phyloP scores from a whole-genome alignment of 2,113 vertebrate genomes.

The Pitta sordida region DNA sequence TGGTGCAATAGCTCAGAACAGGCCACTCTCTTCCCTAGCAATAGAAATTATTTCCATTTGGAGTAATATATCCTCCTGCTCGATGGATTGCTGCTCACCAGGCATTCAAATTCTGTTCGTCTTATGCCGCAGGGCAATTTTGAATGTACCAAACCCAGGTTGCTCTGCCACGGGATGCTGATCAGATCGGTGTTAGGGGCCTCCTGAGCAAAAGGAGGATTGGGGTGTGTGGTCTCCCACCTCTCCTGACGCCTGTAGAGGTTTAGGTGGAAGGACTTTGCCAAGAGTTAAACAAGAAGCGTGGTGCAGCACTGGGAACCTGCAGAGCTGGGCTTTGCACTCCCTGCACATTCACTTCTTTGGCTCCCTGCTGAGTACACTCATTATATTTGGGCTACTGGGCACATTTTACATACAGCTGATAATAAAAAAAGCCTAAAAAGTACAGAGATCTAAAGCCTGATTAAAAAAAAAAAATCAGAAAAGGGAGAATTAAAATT shows the following conservation, averaged over 20 bases:
- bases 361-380: background rate
- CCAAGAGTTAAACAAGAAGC: background rate
- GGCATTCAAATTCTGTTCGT: conserved; percentile 11
- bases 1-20: conserved; percentile 10
- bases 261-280: background rate
- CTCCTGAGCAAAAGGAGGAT: background rate
- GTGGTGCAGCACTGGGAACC: background rate
- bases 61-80: conserved; percentile 52
- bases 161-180: background rate
- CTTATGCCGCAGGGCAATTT: background rate
- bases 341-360: background rate
- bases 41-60: conserved; percentile 59
- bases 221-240: background rate
- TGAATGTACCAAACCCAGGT: background rate
- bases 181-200: background rate
- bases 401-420: background rate
- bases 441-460: background rate
- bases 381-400: background rate
- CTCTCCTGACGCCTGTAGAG: background rate
- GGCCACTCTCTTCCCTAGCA: conserved; percentile 19
- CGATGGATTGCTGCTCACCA: conserved; percentile 38
- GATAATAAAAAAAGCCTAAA: background rate
- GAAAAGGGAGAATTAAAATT: background rate
- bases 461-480: background rate
- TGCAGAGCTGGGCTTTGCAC: background rate